Percentiles rank a stretch among this genome's conserved stretches.
Conservation (phyloP, 2,888 invertebrate genomes). For the Argyresthia albistria region DNA sequence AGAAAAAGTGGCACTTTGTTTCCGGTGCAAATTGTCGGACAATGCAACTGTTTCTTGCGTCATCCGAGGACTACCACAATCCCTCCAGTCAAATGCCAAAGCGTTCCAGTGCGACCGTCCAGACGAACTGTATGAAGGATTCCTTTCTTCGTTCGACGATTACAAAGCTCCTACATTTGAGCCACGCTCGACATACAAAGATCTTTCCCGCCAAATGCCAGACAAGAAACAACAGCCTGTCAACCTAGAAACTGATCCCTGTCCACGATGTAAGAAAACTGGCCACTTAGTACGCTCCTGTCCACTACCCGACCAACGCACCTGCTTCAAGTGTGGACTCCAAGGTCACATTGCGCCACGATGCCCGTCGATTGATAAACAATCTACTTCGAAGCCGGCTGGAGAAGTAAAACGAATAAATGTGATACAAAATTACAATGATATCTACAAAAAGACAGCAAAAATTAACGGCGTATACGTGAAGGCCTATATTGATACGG, state of each 20-base stretch:
- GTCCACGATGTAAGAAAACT: not conserved
- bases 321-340: constrained; percentile 13
- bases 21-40: constrained; percentile 17
- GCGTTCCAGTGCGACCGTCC: constrained; percentile 18
- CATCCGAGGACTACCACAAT: constrained; percentile 15
- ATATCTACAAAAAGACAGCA: constrained; percentile 10
- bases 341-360: constrained; percentile 14
- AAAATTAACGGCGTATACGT: constrained; percentile 1
- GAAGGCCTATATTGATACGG: constrained; percentile 13
- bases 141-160: constrained; percentile 16
- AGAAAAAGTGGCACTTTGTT: constrained; percentile 21
- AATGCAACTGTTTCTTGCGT: constrained; percentile 18
- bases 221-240: constrained; percentile 8
- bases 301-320: constrained; percentile 11
- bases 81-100: constrained; percentile 16
- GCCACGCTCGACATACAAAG: constrained; percentile 1
- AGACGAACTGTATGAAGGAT: constrained; percentile 5
- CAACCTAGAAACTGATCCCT: not conserved
- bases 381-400: not conserved
- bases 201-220: constrained; percentile 12
- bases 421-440: constrained; percentile 12
- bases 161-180: constrained; percentile 9
- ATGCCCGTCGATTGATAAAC: constrained; percentile 1
- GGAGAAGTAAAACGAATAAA: constrained; percentile 11
- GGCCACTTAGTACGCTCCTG: constrained; percentile 6